Conservation (phyloP, 2,113 vertebrate species). For the Albula glossodonta region DNA sequence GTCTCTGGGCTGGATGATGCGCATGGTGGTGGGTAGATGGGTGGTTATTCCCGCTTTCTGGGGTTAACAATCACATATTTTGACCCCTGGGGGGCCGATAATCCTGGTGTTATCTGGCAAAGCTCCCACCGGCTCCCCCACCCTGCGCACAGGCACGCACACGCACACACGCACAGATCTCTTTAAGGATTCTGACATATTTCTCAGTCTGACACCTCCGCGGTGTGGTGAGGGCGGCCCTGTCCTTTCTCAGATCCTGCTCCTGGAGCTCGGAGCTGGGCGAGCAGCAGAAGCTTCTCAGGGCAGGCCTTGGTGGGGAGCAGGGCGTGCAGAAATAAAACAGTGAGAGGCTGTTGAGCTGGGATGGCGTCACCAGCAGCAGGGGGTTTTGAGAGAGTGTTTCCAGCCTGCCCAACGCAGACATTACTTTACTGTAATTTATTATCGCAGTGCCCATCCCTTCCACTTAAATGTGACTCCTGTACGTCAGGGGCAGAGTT, state of each 20-base stretch:
- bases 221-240: background rate
- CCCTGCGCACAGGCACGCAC: too few relatives aligned
- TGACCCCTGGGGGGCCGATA: background rate
- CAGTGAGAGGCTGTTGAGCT: background rate
- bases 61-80: background rate
- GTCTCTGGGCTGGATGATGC: background rate
- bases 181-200: background rate
- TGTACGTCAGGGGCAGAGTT: background rate
- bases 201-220: background rate
- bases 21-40: background rate
- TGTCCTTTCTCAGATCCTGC: background rate
- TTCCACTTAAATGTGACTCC: background rate
- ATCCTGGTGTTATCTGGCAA: background rate
- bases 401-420: background rate
- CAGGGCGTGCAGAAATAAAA: background rate
- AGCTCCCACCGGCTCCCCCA: background rate
- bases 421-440: slow-evolving; percentile 2
- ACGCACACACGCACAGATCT: background rate
- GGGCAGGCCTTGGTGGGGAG: background rate
- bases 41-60: background rate
- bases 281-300: background rate
- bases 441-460: background rate
- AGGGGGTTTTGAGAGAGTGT: background rate
- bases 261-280: background rate
- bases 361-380: background rate